Evolutionary conservation across 35 echinoderm and acorn worm genomes (phyloP).

Genomic region (Apostichopus parvimensis): DNA sequence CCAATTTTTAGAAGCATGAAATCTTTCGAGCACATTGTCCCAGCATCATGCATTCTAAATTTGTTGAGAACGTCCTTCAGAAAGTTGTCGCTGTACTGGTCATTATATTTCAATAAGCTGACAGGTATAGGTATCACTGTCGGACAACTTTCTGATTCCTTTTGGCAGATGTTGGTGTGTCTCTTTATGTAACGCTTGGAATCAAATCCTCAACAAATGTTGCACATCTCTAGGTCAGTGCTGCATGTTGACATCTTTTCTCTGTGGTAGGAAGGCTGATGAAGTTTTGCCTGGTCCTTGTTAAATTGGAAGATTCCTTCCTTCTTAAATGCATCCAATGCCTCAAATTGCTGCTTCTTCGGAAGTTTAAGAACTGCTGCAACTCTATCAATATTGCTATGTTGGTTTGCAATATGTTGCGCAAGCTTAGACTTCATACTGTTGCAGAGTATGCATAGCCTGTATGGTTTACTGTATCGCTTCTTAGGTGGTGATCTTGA

Average conservation of each 20-base stretch:
- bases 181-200: constrained; percentile 24
- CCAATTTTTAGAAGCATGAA: constrained; percentile 29
- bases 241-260: not conserved
- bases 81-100: not conserved
- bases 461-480: not conserved
- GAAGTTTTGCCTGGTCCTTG: not conserved
- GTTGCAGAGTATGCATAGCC: not conserved
- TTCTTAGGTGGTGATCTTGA: not conserved
- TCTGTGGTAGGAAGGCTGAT: not conserved
- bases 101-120: not conserved
- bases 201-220: constrained; percentile 5
- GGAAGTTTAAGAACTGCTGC: not conserved
- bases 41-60: constrained; percentile 2
- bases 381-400: not conserved
- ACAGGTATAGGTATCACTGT: not conserved
- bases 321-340: not conserved
- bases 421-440: not conserved
- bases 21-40: constrained; percentile 5
- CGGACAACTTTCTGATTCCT: not conserved
- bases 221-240: not conserved
- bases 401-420: not conserved
- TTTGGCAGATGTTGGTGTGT: not conserved
- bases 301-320: not conserved
- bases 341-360: not conserved
- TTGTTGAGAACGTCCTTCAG: constrained; percentile 22